A percentile compares a stretch with the other conserved stretches of the same genome.
Evolutionary conservation across 1,140 invertebrate genomes (phyloP).

Genomic region (Drosophila tsacasi): DNA sequence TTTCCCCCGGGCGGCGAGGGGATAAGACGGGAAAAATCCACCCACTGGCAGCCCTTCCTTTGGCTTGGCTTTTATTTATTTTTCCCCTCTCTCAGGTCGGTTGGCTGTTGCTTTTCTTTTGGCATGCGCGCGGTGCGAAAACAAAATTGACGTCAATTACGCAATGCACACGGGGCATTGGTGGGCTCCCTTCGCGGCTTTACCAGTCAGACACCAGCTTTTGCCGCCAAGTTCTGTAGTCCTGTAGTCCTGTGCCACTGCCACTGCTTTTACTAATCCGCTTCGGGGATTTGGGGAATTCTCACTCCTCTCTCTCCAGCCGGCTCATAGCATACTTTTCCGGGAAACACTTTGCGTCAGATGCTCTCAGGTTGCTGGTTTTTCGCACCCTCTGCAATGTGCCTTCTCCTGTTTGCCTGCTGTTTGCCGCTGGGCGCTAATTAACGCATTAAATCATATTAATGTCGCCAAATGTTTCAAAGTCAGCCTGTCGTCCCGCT

Average conservation of each 20-base stretch:
- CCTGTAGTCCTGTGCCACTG: constrained; percentile 19
- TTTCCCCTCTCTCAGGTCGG: not conserved
- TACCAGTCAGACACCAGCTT: constrained; percentile 52
- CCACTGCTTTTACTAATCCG: constrained; percentile 70
- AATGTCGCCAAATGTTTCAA: constrained; percentile 84
- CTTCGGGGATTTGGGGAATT: constrained; percentile 85
- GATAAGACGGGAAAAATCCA: constrained; percentile 15
- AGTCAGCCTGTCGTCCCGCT: constrained; percentile 55
- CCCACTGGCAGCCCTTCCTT: constrained; percentile 23
- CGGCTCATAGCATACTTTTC: constrained; percentile 75
- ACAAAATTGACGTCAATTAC: constrained; percentile 85
- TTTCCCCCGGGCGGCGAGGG: constrained; percentile 41
- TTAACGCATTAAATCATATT: constrained; percentile 85
- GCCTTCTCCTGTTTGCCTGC: constrained; percentile 18
- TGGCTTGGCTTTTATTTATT: constrained; percentile 6
- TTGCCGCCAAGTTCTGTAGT: not conserved
- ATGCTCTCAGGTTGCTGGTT: constrained; percentile 69
- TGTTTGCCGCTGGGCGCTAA: constrained; percentile 64
- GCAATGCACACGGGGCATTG: constrained; percentile 68
- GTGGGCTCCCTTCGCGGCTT: constrained; percentile 5
- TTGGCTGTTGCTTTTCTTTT: constrained; percentile 50
- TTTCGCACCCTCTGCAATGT: constrained; percentile 55
- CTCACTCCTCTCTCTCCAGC: not conserved
- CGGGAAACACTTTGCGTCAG: constrained; percentile 60
- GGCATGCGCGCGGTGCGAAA: constrained; percentile 85